Conservation (phyloP, 2,113 vertebrate species). For the Herpetotheres cachinnans region DNA sequence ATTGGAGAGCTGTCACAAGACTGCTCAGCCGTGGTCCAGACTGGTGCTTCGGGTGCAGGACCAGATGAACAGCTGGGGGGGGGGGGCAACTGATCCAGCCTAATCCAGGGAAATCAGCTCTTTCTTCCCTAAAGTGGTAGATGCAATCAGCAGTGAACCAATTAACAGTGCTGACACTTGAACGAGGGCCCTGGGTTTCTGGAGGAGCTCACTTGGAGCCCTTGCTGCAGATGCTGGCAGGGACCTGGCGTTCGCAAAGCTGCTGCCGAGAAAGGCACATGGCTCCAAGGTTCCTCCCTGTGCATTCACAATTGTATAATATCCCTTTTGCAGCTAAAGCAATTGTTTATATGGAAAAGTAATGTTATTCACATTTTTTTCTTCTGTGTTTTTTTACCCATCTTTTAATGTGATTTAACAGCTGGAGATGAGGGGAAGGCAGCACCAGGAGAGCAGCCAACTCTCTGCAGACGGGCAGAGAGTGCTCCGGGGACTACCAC, state of each 20-base stretch:
- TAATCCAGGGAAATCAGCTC: not conserved
- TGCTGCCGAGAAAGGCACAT: not conserved
- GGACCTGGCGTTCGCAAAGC: not conserved
- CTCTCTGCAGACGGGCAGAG: conserved; percentile 31
- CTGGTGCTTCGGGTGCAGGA: not conserved
- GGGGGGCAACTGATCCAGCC: not conserved
- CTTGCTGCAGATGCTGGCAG: not conserved
- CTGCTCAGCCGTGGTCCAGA: not conserved
- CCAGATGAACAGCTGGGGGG: not conserved
- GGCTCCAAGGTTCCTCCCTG: not conserved
- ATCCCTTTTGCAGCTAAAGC: not conserved
- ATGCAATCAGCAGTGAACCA: not conserved
- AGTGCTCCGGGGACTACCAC: conserved; percentile 2
- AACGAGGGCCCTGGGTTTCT: not conserved
- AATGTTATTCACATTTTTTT: not conserved
- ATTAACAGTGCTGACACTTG: not conserved
- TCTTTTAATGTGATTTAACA: conserved; percentile 43
- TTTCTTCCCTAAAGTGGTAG: not conserved
- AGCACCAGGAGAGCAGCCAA: conserved; percentile 24
- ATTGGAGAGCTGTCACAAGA: not conserved
- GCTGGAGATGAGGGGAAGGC: conserved; percentile 42
- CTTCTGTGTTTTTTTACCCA: not conserved
- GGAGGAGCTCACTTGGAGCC: not conserved
- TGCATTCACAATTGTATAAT: not conserved
- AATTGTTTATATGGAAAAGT: conserved; percentile 18